phyloP scores from a whole-genome alignment of 2,797 vertebrate genomes.

The Mallotus villosus region DNA sequence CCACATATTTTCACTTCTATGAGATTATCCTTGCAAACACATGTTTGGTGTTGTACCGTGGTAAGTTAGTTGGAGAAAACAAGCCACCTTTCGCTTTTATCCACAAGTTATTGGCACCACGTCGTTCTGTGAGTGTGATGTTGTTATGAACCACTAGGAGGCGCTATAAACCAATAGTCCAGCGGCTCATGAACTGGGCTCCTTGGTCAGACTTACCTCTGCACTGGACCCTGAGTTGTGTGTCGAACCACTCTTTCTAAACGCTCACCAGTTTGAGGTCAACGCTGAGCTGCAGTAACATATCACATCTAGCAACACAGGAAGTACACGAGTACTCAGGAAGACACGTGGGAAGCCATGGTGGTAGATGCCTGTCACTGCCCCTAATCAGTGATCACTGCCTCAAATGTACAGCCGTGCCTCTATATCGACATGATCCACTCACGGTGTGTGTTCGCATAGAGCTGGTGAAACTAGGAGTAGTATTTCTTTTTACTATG shows the following conservation, averaged over 20 bases:
- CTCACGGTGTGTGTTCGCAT: slow-evolving; percentile 11
- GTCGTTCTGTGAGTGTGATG: slow-evolving; percentile 24
- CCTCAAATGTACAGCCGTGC: slow-evolving; percentile 36
- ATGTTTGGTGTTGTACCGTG: slow-evolving; percentile 9
- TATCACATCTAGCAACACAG: slow-evolving; percentile 5
- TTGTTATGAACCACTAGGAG: slow-evolving; percentile 60
- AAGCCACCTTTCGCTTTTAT: neutral
- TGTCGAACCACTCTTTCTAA: slow-evolving; percentile 1
- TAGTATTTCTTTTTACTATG: neutral
- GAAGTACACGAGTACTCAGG: neutral
- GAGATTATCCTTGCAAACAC: neutral
- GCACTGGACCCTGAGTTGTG: slow-evolving; percentile 20
- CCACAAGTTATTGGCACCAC: neutral
- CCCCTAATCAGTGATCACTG: slow-evolving; percentile 38
- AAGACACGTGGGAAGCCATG: neutral
- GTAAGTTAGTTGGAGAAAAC: slow-evolving; percentile 2
- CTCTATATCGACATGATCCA: slow-evolving; percentile 31
- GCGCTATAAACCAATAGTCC: slow-evolving; percentile 37
- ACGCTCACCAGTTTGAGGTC: neutral
- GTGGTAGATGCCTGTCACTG: slow-evolving; percentile 31
- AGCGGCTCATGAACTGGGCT: neutral
- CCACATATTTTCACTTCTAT: neutral
- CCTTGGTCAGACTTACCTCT: slow-evolving; percentile 11
- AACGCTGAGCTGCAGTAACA: slow-evolving; percentile 2
- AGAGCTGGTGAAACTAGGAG: neutral